A percentile compares a stretch with the other conserved stretches of the same genome.
phyloP scores from a whole-genome alignment of 2,113 vertebrate species.

The Euleptes europaea region DNA sequence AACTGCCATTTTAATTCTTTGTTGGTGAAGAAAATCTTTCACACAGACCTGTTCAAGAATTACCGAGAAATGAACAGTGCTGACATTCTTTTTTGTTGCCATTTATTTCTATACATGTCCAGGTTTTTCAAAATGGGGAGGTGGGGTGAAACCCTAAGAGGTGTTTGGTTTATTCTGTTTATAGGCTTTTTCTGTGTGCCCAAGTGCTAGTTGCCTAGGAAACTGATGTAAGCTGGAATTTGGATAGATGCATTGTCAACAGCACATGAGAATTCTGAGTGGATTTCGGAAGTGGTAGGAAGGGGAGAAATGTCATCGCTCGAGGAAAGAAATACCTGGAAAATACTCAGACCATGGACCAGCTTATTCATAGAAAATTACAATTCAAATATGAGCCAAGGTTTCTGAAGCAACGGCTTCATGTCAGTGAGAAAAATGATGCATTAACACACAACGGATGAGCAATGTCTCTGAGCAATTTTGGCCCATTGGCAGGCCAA shows the following conservation, averaged over 20 bases:
- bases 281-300: constrained; percentile 43
- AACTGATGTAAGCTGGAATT: constrained; percentile 57
- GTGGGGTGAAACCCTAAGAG: constrained; percentile 19
- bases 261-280: constrained; percentile 44
- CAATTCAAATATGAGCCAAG: not conserved
- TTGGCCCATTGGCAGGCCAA: not conserved
- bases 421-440: not conserved
- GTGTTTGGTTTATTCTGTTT: constrained; percentile 42
- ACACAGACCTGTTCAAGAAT: not conserved
- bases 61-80: not conserved
- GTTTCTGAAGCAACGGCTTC: not conserved
- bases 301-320: constrained; percentile 24
- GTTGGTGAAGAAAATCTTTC: not conserved
- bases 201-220: constrained; percentile 70
- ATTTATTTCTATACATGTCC: constrained; percentile 16
- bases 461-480: not conserved
- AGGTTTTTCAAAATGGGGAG: constrained; percentile 49
- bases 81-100: not conserved
- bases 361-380: not conserved
- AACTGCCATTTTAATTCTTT: not conserved
- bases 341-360: not conserved
- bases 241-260: constrained; percentile 63
- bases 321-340: constrained; percentile 23
- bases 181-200: constrained; percentile 36
- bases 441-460: not conserved